Percentiles rank a stretch among this genome's conserved stretches.
phyloP scores from a whole-genome alignment of 2,797 vertebrate genomes.

The Steatocranus sp. region DNA sequence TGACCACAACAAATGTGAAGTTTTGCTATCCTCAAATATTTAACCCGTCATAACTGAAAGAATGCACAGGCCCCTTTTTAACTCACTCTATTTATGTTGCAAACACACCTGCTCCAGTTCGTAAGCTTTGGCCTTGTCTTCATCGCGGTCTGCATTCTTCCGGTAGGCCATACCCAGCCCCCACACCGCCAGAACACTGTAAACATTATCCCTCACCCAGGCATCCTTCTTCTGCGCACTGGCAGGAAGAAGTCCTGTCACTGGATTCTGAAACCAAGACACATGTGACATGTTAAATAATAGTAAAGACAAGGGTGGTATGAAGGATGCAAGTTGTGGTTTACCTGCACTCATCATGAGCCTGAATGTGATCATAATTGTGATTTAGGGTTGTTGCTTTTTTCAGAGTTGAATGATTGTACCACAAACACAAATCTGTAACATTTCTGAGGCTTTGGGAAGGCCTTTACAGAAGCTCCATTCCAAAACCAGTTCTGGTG shows the following conservation, averaged over 20 bases:
- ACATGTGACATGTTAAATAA: background rate
- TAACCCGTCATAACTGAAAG: background rate
- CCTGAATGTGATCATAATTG: background rate
- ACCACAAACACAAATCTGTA: background rate
- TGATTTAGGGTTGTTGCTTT: background rate
- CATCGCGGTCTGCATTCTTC: constrained; percentile 95
- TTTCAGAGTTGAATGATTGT: background rate
- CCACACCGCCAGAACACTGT: constrained; percentile 96
- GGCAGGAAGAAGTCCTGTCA: constrained; percentile 91
- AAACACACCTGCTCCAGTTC: constrained; percentile 92
- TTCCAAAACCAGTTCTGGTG: background rate
- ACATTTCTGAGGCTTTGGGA: background rate
- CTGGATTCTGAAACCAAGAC: constrained; percentile 81
- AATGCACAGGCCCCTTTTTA: background rate
- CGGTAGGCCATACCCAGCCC: constrained; percentile 97
- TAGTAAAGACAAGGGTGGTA: background rate
- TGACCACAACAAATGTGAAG: background rate
- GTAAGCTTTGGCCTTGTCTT: constrained; percentile 98
- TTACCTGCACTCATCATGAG: background rate
- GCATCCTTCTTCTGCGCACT: constrained; percentile 89
- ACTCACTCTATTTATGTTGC: background rate
- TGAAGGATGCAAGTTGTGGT: background rate
- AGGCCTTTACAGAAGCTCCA: background rate
- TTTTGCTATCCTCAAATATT: background rate
- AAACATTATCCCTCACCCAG: constrained; percentile 97